These are phyloP conservation scores for Rhyacophila evoluta DNA, from an alignment of 2,888 invertebrate genomes.

Conservation along the genomic window DNA sequence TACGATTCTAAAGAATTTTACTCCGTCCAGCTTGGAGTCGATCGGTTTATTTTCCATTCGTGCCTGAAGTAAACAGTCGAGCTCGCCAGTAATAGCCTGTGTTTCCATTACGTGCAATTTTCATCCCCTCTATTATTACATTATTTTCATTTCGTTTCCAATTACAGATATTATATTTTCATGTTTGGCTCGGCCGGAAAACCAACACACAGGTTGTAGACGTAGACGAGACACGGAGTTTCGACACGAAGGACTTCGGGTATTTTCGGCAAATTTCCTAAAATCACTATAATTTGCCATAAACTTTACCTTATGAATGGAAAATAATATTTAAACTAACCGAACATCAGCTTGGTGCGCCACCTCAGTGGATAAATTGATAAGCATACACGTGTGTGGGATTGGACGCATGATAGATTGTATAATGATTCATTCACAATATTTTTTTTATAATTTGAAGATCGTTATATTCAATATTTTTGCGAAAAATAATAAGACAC, in stretches of 20 bases:
- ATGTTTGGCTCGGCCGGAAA: conserved; percentile 39
- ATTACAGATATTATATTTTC: conserved; percentile 52
- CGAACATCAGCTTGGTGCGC: too few relatives aligned
- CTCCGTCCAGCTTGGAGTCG: not conserved
- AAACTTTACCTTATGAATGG: too few relatives aligned
- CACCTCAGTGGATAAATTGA: too few relatives aligned
- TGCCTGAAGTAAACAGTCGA: not conserved
- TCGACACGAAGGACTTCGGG: not conserved
- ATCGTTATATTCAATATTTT: too few relatives aligned
- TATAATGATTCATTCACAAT: too few relatives aligned
- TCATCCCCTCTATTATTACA: conserved; percentile 42
- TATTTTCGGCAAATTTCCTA: not conserved
- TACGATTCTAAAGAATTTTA: not conserved
- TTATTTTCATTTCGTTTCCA: conserved; percentile 49
- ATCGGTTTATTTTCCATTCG: conserved; percentile 1
- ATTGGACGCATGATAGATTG: too few relatives aligned
- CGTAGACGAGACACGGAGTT: not conserved
- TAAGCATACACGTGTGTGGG: too few relatives aligned
- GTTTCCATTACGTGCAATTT: conserved; percentile 44
- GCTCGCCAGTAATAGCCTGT: conserved; percentile 29
- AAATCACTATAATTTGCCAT: too few relatives aligned
- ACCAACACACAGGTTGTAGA: conserved; percentile 11
- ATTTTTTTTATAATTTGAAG: too few relatives aligned
- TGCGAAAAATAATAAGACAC: too few relatives aligned
- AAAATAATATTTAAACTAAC: too few relatives aligned